A percentile compares a stretch with the other conserved stretches of the same genome.
Conservation (phyloP, 2,797 vertebrate genomes). For the Pseudochromis fuscus region DNA sequence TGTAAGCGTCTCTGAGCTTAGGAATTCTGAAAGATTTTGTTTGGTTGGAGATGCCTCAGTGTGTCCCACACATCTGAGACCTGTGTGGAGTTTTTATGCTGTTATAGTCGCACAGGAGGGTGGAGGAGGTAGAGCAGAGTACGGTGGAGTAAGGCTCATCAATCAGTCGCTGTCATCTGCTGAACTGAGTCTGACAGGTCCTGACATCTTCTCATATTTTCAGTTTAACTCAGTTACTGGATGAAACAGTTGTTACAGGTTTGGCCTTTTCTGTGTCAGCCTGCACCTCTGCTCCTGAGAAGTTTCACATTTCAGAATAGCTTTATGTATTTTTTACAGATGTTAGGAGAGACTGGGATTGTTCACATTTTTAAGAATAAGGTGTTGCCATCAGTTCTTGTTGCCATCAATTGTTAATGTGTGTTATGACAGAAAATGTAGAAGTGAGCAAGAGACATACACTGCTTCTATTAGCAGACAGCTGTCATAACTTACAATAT, state of each 20-base stretch:
- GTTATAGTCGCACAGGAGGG: conserved; percentile 20
- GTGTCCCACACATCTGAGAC: conserved; percentile 34
- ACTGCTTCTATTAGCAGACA: too few species aligned
- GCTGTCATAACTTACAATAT: too few species aligned
- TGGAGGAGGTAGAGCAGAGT: neutral
- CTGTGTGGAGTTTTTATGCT: conserved; percentile 17
- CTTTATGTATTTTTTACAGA: neutral
- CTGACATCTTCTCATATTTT: conserved; percentile 14
- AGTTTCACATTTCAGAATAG: neutral
- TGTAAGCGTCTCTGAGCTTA: conserved; percentile 41
- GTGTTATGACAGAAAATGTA: too few species aligned
- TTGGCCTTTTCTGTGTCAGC: neutral
- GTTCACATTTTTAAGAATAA: neutral
- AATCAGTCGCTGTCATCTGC: conserved; percentile 38
- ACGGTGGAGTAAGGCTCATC: conserved; percentile 16
- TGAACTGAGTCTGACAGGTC: conserved; percentile 25
- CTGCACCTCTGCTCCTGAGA: neutral
- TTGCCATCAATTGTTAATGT: too few species aligned
- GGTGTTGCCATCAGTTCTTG: too few species aligned
- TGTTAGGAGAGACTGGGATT: neutral
- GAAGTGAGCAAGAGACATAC: too few species aligned
- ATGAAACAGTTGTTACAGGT: neutral
- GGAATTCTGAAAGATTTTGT: conserved; percentile 43
- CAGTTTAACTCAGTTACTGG: neutral
- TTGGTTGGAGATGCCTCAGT: conserved; percentile 26